Conservation (phyloP, 37 sponge, comb jelly and placozoan genomes). For the Tethya wilhelma region DNA sequence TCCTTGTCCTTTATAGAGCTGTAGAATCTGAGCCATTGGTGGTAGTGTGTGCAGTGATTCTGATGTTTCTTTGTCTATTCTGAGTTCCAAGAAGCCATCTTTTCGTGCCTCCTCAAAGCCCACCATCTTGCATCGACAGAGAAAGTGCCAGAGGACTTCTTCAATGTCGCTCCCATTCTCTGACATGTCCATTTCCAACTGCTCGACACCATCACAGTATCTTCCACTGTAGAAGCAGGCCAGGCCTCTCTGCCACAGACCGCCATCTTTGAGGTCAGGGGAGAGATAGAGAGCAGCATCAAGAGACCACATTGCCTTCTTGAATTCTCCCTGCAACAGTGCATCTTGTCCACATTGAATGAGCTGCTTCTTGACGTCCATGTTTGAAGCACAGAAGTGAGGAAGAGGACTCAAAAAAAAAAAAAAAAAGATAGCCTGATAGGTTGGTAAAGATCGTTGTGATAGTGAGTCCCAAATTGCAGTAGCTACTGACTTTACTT, state of each 20-base stretch:
- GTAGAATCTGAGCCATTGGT: slow-evolving; percentile 56
- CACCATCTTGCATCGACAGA: slow-evolving; percentile 20
- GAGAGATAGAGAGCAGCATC: slow-evolving; percentile 36
- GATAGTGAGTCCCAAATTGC: too few species aligned
- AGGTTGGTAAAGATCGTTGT: too few species aligned
- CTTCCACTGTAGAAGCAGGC: slow-evolving; percentile 38
- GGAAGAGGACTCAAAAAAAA: too few species aligned
- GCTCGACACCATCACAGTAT: slow-evolving; percentile 41
- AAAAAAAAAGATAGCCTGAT: too few species aligned
- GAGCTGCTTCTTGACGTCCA: too few species aligned
- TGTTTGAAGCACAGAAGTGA: too few species aligned
- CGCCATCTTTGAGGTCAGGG: background rate
- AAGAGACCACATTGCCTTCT: slow-evolving; percentile 35
- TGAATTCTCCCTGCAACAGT: slow-evolving; percentile 36
- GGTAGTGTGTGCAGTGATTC: background rate
- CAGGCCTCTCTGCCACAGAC: slow-evolving; percentile 67
- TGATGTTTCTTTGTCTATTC: too few species aligned
- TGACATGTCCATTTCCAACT: slow-evolving; percentile 60
- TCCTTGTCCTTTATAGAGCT: slow-evolving; percentile 28
- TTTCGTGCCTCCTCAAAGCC: slow-evolving; percentile 36
- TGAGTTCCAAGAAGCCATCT: slow-evolving; percentile 37
- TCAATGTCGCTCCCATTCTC: slow-evolving; percentile 54
- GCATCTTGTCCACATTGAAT: slow-evolving; percentile 4
- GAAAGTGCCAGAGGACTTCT: slow-evolving; percentile 71
- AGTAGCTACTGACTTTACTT: too few species aligned